phyloP scores from a whole-genome alignment of 2,113 vertebrate species.

The Scortum barcoo region DNA sequence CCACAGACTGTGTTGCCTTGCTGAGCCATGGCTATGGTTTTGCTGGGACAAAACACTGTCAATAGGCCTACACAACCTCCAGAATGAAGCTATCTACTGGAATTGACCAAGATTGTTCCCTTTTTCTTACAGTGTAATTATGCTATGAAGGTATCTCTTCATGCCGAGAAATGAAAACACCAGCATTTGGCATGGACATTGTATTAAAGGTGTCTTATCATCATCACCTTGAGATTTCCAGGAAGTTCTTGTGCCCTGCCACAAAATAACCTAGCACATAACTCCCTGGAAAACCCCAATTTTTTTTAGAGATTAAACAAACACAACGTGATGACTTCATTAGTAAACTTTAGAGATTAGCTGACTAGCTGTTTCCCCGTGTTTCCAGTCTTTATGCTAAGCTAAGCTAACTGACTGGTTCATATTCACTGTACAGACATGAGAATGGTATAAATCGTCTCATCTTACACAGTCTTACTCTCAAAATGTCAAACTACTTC shows the following conservation, averaged over 20 bases:
- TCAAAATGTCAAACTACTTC: background rate
- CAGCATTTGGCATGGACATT: background rate
- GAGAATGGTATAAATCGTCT: background rate
- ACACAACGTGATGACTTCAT: background rate
- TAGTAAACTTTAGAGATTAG: background rate
- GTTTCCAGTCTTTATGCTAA: background rate
- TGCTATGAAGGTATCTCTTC: background rate
- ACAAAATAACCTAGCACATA: background rate
- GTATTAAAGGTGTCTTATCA: background rate
- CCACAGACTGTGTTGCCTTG: background rate
- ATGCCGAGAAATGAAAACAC: no score
- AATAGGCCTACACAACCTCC: no score
- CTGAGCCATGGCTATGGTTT: background rate
- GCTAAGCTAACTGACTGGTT: background rate
- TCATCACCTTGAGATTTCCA: background rate
- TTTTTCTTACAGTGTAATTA: background rate
- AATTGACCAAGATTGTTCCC: no score
- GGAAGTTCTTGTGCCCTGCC: background rate
- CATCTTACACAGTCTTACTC: no score
- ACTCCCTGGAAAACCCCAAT: background rate
- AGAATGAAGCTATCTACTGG: no score
- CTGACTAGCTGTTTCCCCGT: background rate
- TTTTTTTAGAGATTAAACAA: slow-evolving; percentile 1
- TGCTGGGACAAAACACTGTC: background rate
- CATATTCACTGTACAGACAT: background rate